Evolutionary conservation across 2,888 invertebrate species (phyloP), one percentile per base, ranked within the genome.

Genomic region (Drosophila mercatorum): DNA sequence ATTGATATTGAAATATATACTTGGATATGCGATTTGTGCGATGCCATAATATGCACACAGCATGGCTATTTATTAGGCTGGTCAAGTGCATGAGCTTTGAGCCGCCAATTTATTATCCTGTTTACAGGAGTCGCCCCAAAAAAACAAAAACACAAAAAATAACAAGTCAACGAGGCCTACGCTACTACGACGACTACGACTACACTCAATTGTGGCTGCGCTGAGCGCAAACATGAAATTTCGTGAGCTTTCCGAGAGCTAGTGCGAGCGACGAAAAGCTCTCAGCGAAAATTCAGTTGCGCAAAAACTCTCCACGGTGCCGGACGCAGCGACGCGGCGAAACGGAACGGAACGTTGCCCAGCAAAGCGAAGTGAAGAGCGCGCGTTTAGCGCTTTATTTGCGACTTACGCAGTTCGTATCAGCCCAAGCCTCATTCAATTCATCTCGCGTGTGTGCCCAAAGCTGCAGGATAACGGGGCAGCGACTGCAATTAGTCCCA

Each of bases 231-330:
- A 44, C 17, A 22, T 34, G 7, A 28, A 55, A 55, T 41, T 51
- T 34, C n/a, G 55, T 63, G 72, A 83, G 85, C 85, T 81, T 75
- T 72, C 46, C 46, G 36, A 55, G n/a, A 55, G n/a, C 68, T 58
- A 31, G 69, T 59, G 68, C 65, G 59, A 72, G 51, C 60, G 55
- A 46, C 46, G 8, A 28, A 84, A 82, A 89, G 89, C 85, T 83
- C 44, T 47, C 6, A 55, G 57, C 68, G 49, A 75, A 76, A 78
- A 60, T 68, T 79, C 67, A 89, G 87, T 90, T 85, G 83, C 82
- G 83, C 80, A 82, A 79, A 78, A 83, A 83, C 81, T 83, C 82
- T 89, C 81, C 80, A 81, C 75, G 68, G 55, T 65, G 57, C 46
- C 79, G 88, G 87, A 84, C 77, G 76, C 56, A 56, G 31, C 66